Evolutionary conservation across 2,797 vertebrate species (phyloP).

Genomic region (Malacoraja senta): DNA sequence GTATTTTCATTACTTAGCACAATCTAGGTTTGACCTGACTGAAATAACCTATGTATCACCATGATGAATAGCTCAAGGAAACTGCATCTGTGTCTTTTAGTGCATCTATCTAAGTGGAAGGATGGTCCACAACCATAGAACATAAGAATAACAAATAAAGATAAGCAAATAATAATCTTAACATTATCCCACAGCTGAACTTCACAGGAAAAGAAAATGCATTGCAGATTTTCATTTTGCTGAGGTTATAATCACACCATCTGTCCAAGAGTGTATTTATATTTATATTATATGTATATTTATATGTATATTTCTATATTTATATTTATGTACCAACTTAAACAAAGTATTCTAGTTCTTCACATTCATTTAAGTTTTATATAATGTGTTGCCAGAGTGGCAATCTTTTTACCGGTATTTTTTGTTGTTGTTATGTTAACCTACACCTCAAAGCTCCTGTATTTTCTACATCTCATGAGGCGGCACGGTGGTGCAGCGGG

Average conservation of each 20-base stretch:
- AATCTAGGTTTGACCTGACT: background rate
- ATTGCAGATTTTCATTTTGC: background rate
- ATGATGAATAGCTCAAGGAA: background rate
- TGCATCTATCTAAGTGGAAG: background rate
- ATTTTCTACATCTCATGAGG: background rate
- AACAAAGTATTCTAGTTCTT: background rate
- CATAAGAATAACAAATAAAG: background rate
- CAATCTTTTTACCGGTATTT: background rate
- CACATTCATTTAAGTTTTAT: background rate
- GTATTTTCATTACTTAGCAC: background rate
- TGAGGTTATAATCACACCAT: slow-evolving; percentile 16
- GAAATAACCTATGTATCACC: background rate
- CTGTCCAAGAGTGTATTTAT: background rate
- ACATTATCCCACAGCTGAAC: background rate
- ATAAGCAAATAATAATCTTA: background rate
- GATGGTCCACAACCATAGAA: background rate
- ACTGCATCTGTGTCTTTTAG: background rate
- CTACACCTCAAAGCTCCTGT: background rate
- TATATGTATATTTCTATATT: background rate
- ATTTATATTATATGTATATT: background rate
- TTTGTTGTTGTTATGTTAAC: background rate
- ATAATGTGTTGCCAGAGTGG: background rate
- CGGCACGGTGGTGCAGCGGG: no score
- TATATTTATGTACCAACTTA: background rate
- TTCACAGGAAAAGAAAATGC: background rate